Evolutionary conservation across 2,797 vertebrate species (phyloP), one percentile per base, ranked within the genome.

Genomic region (Coilia nasus): DNA sequence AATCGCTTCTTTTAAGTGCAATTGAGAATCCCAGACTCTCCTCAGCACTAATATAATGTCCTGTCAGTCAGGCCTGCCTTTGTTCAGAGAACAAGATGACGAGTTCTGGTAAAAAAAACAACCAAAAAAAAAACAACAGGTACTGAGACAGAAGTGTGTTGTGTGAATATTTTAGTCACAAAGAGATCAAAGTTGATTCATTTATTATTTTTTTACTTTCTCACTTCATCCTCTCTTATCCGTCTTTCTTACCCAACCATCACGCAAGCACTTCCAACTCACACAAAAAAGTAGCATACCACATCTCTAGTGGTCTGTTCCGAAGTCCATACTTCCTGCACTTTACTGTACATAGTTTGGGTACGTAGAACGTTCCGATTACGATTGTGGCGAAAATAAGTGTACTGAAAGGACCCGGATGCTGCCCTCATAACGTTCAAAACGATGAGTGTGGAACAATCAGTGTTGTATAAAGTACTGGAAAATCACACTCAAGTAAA

Each of bases 1-100:
- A 78, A 78, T 21, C 12, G 4, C 67, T 78, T 44, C 71, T 78
- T 78, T 78, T 15, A 78, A 78, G 35, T 78, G 71, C 71, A 78
- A 21, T 44, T 44, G 31, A 35, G 31, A 78, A 44, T 78, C 71
- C 31, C 19, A 31, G 31, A 44, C 71, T 41, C 71, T 21, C 41
- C 35, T 78, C 35, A 15, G 3, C 14, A 7, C 71, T 78, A 44
- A 78, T 44, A 21, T 78, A 78, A 78, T 44, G 17, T 25, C 31
- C 71, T 78, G 71, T 78, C 71, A 78, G 31, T 78, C 71, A 44
- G 35, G 17, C 31, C 71, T 78, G 71, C 21, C 71, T 78, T 78
- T 78, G 31, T 41, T 44, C 44, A 19, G 67, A 78, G 64, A 71
- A 71, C 71, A 21, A 78, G 35, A 44, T 44, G 71, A 78, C 9